These are phyloP conservation scores for Stratiomys singularior DNA, from an alignment of 2,888 invertebrate genomes.

Conservation along the genomic window DNA sequence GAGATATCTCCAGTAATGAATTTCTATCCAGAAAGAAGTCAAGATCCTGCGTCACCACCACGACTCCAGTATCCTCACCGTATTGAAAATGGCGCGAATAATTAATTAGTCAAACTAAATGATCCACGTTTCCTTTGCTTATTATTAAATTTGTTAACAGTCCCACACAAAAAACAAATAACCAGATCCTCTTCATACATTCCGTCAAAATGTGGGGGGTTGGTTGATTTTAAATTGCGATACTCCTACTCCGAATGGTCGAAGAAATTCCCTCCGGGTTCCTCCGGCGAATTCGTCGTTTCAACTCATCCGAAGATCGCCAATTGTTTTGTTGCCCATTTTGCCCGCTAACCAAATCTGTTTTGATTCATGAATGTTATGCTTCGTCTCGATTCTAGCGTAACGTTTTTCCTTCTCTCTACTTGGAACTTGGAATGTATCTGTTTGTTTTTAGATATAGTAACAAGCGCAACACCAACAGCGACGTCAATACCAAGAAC, in stretches of 20 bases:
- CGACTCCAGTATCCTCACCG: too few species aligned
- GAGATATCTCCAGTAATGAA: too few species aligned
- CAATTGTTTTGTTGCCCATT: neutral
- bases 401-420: neutral
- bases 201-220: constrained; percentile 33
- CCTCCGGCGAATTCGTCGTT: neutral
- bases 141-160: neutral
- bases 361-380: constrained; percentile 40
- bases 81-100: too few species aligned
- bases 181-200: neutral
- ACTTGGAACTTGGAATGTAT: constrained; percentile 13
- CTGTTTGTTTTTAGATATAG: constrained; percentile 20
- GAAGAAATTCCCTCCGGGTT: constrained; percentile 3
- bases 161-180: neutral
- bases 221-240: constrained; percentile 37
- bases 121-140: neutral
- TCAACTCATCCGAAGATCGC: neutral
- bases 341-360: constrained; percentile 33
- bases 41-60: too few species aligned
- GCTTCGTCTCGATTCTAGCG: constrained; percentile 4
- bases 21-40: too few species aligned
- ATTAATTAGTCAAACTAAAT: neutral
- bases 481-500: constrained; percentile 21
- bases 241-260: constrained; percentile 25
- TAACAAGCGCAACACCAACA: too few species aligned